Evolutionary conservation across 2,113 vertebrate species (phyloP).

Genomic region (Halichoerus grypus): DNA sequence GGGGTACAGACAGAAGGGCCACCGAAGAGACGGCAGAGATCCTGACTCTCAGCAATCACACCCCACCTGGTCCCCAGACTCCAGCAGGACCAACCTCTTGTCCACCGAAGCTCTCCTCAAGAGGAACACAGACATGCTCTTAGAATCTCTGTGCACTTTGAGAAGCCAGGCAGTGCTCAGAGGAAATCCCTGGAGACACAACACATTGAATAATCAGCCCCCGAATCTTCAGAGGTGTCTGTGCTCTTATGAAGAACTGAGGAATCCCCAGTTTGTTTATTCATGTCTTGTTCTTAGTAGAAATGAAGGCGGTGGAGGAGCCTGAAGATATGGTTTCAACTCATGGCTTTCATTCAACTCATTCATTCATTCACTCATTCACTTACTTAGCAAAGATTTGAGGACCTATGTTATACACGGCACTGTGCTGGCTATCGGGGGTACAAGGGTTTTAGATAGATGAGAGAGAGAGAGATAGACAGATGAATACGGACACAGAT

Average conservation of each 20-base stretch:
- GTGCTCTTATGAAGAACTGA: background rate
- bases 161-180: background rate
- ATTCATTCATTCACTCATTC: background rate
- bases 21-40: background rate
- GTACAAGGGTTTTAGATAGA: background rate
- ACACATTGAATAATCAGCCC: background rate
- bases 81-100: background rate
- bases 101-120: background rate
- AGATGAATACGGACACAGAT: background rate
- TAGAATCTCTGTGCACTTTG: background rate
- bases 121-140: background rate
- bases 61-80: background rate
- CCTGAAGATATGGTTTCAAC: background rate
- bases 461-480: background rate
- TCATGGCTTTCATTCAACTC: background rate
- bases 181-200: background rate
- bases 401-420: background rate
- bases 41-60: fast-evolving
- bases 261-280: background rate
- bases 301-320: background rate
- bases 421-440: background rate
- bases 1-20: background rate
- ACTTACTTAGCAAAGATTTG: background rate
- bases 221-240: background rate
- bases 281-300: background rate